Evolutionary conservation across 30 jellyfish, hydroid and myxozoan genomes (phyloP).

Genomic region (Aurelia sp.): DNA sequence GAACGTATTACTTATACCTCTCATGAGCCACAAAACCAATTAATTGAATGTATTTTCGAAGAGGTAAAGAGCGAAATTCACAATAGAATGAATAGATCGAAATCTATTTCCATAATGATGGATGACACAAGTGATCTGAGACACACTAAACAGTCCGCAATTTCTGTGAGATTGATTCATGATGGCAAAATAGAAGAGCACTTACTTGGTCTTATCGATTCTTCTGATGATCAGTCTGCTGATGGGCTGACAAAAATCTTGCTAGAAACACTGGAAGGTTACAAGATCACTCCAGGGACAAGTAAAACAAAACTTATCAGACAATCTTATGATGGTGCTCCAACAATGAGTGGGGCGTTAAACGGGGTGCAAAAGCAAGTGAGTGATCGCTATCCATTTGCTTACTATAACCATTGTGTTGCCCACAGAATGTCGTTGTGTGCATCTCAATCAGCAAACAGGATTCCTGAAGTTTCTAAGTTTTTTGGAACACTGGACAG

Average conservation of each 20-base stretch:
- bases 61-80: conserved; percentile 16
- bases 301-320: conserved; percentile 28
- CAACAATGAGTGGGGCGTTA: conserved; percentile 43
- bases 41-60: background rate
- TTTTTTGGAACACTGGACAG: conserved; percentile 48
- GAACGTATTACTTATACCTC: background rate
- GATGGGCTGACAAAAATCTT: background rate
- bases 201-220: conserved; percentile 4
- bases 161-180: conserved; percentile 3
- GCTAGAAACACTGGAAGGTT: background rate
- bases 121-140: conserved; percentile 32
- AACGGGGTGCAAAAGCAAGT: conserved; percentile 43
- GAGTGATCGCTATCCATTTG: conserved; percentile 29
- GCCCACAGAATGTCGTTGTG: conserved; percentile 49
- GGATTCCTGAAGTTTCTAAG: conserved; percentile 40
- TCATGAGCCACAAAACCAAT: conserved; percentile 7
- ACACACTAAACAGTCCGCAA: conserved; percentile 28
- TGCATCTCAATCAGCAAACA: conserved; percentile 42
- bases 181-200: conserved; percentile 42
- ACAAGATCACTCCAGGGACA: conserved; percentile 30
- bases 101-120: conserved; percentile 29
- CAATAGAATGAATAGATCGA: conserved; percentile 9
- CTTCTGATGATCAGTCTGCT: conserved; percentile 20
- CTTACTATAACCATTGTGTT: conserved; percentile 56
- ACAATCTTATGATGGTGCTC: conserved; percentile 65